A percentile compares a stretch with the other conserved stretches of the same genome.
Conservation (phyloP, 92 coral and sea anemone species). For the Siderastrea radians region DNA sequence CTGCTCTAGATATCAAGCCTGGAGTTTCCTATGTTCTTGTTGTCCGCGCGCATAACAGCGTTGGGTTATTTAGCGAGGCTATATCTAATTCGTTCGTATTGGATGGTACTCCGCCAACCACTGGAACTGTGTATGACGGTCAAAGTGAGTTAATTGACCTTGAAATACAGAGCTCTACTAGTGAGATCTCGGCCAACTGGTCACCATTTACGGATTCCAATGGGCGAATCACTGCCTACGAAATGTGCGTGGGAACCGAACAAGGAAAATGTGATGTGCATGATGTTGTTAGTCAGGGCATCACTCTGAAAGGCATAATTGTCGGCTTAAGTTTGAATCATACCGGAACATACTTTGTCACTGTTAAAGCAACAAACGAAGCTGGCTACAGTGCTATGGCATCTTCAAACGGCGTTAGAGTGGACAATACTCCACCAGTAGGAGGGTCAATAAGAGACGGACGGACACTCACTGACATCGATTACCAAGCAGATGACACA, state of each 20-base stretch:
- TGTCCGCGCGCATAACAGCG: conserved; percentile 89
- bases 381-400: conserved; percentile 84
- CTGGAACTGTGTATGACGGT: conserved; percentile 91
- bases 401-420: conserved; percentile 80
- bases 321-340: conserved; percentile 80
- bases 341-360: conserved; percentile 72
- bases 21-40: conserved; percentile 80
- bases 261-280: conserved; percentile 79
- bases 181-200: conserved; percentile 90
- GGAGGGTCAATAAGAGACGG: conserved; percentile 87
- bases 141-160: conserved; percentile 47
- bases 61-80: conserved; percentile 72
- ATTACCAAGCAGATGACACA: conserved; percentile 81
- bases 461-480: conserved; percentile 62
- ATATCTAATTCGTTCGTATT: conserved; percentile 81
- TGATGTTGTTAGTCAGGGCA: conserved; percentile 67
- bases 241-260: conserved; percentile 86
- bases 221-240: conserved; percentile 79
- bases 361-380: conserved; percentile 83
- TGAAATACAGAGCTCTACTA: conserved; percentile 79
- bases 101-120: conserved; percentile 69
- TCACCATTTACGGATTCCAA: conserved; percentile 81
- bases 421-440: conserved; percentile 90
- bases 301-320: conserved; percentile 54
- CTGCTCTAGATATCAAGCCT: conserved; percentile 79